Evolutionary conservation across 2,113 vertebrate genomes (phyloP).

Genomic region (Synchiropus splendidus): DNA sequence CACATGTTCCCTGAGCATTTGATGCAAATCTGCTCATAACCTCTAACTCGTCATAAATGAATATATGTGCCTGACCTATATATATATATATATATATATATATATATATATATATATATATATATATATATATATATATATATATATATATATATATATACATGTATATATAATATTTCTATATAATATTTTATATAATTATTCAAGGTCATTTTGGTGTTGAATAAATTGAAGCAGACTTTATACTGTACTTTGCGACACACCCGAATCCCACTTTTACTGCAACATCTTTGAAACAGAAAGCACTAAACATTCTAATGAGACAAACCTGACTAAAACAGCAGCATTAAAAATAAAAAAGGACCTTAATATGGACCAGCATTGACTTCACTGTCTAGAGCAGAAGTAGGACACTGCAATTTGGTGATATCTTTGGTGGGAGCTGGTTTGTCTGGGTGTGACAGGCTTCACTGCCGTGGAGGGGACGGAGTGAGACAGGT

Average conservation of each 20-base stretch:
- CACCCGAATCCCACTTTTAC: not conserved
- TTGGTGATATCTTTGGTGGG: no score
- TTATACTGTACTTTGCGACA: not conserved
- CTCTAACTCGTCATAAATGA: no score
- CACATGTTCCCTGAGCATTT: no score
- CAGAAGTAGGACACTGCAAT: not conserved
- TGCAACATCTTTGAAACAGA: not conserved
- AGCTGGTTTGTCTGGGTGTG: not conserved
- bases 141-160: no score
- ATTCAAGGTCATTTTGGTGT: no score
- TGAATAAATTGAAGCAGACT: not conserved
- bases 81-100: no score
- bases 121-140: no score
- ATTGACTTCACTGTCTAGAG: not conserved
- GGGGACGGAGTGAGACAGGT: constrained; percentile 57
- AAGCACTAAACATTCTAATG: not conserved
- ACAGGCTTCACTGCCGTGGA: not conserved
- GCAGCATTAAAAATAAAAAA: constrained; percentile 8
- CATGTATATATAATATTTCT: no score
- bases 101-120: no score
- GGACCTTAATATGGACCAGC: not conserved
- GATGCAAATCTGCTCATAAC: no score
- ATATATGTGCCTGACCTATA: no score
- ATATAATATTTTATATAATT: no score
- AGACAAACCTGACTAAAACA: not conserved